Evolutionary conservation across 2,113 vertebrate genomes (phyloP).

Genomic region (Beaufortia kweichowensis): DNA sequence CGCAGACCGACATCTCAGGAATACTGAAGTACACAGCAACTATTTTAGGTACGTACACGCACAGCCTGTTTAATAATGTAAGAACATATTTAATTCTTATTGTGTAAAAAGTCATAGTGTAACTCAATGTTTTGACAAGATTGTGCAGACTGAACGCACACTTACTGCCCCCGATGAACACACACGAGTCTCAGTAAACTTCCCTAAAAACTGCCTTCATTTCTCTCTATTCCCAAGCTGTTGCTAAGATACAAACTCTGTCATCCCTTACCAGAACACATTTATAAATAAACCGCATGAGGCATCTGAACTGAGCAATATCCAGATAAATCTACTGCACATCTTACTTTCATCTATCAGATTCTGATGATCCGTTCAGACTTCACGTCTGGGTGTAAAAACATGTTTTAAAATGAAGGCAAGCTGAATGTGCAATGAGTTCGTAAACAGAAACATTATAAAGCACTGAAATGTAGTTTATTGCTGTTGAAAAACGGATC

Average conservation of each 20-base stretch:
- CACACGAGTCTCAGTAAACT: neutral
- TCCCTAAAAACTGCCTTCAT: conserved; percentile 25
- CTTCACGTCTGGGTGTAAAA: conserved; percentile 9
- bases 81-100: too few species aligned
- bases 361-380: too few species aligned
- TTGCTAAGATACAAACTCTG: conserved; percentile 49
- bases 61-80: too few species aligned
- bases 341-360: conserved; percentile 5
- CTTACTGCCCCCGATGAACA: too few species aligned
- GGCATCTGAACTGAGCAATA: conserved; percentile 13
- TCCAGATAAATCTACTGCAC: conserved; percentile 17
- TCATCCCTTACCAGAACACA: conserved; percentile 35
- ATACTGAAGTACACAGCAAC: conserved; percentile 92
- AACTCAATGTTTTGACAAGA: neutral
- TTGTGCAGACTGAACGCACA: neutral
- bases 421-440: neutral
- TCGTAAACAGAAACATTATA: neutral
- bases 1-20: conserved; percentile 88
- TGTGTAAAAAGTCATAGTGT: too few species aligned
- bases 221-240: conserved; percentile 28
- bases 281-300: conserved; percentile 35
- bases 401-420: conserved; percentile 1
- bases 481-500: neutral
- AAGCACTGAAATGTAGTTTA: neutral
- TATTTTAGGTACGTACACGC: conserved; percentile 81